Conservation (phyloP, 2,888 invertebrate genomes). For the Eumacrocentrus americanus region DNA sequence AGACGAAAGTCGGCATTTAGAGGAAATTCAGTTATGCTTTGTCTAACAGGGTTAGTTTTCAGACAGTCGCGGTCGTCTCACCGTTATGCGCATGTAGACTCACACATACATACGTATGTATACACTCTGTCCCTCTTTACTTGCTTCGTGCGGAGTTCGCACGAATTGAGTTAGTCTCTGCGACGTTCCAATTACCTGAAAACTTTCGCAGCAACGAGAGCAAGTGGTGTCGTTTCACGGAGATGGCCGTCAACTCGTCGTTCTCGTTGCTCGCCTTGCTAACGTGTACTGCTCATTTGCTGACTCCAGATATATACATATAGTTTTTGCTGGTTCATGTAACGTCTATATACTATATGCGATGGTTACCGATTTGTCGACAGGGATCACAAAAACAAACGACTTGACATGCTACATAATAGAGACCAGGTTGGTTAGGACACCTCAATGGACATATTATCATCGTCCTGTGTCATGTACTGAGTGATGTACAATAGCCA, state of each 20-base stretch:
- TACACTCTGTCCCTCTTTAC: conserved; percentile 13
- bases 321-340: too few relatives aligned
- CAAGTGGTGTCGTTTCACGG: conserved; percentile 12
- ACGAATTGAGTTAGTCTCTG: conserved; percentile 37
- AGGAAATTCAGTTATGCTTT: conserved; percentile 52
- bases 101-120: conserved; percentile 16
- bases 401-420: too few relatives aligned
- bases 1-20: conserved; percentile 52
- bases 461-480: too few relatives aligned
- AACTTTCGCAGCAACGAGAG: conserved; percentile 30
- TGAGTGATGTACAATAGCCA: too few relatives aligned
- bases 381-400: too few relatives aligned
- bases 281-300: too few relatives aligned
- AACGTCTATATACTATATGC: too few relatives aligned
- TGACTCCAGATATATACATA: too few relatives aligned
- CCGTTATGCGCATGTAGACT: conserved; percentile 3
- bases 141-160: conserved; percentile 22
- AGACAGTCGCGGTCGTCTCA: conserved; percentile 34
- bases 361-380: too few relatives aligned
- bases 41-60: conserved; percentile 50
- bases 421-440: too few relatives aligned
- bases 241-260: background rate
- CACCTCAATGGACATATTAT: too few relatives aligned
- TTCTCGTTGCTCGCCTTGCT: too few relatives aligned
- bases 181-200: conserved; percentile 37